Base-by-base conservation (phyloP, 2,888 invertebrate species). In the Cheilosia variabilis region DNA sequence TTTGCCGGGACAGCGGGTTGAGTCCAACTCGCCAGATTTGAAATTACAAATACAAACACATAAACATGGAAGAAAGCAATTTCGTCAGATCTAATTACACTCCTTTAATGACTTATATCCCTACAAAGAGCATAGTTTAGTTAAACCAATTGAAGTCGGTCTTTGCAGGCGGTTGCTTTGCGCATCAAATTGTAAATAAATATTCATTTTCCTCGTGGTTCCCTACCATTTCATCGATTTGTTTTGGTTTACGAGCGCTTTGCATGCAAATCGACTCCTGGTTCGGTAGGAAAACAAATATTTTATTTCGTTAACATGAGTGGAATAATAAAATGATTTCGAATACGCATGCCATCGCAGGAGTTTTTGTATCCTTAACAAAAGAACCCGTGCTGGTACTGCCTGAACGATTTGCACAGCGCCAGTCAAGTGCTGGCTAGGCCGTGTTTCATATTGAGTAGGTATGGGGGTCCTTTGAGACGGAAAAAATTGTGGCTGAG, bases 241-340 rank as follows among this genome's bases (percentile, higher is more conserved):
- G 55, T 10, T 52, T 22, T 34, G 27, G 31, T 41, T 52, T 24
- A 31, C 31, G 10, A 63, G 6, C 9, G 9, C 22, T 50, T 58
- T 37, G 13, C 22, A 69, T 58, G 69, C 34, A 69, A 69, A 45
- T 69, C 17, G 27, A 5, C 50, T 13, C 19, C 17, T 13, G 5
- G 27, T 13, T 22, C 19, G 10, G 15, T 1, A 9, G 31, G 22
- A 50, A 60, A 72, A 66, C 58, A 66, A 31, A 31, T 31, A 31
- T 76, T 66, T 47, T 50, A 76, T 66, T 76, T 66, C 58, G 50
- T 50, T 37, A 50, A 31, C 66, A 66, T 41, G 66, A 31, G 66
- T 31, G 52, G 76, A 76, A 66, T 76, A 66, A 76, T 66, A 58
- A 66, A 66, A 45, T 17, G 7, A 45, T n/a, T 17, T 45, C 15